A percentile compares a stretch with the other conserved stretches of the same genome.
phyloP scores from a whole-genome alignment of 2,113 vertebrate genomes.

The Colinus virginianus region DNA sequence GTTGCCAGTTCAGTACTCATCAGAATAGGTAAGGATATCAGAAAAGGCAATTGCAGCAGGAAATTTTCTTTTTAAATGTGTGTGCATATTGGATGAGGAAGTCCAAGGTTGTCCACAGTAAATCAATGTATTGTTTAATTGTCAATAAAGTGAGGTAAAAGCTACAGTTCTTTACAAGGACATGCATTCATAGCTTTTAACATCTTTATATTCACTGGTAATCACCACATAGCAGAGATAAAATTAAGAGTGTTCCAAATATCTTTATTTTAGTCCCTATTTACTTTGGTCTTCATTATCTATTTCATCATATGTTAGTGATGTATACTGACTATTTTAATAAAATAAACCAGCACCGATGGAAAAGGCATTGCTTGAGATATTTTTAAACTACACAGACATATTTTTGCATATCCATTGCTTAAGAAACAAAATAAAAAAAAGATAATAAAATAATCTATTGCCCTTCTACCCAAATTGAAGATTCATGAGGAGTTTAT shows the following conservation, averaged over 20 bases:
- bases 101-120: background rate
- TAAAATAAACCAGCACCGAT: background rate
- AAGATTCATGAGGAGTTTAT: background rate
- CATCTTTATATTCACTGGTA: background rate
- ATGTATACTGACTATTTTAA: background rate
- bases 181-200: background rate
- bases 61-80: background rate
- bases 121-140: background rate
- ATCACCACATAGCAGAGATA: background rate
- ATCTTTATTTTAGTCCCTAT: background rate
- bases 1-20: constrained; percentile 31
- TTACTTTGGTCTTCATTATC: background rate
- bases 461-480: background rate
- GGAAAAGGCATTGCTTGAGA: background rate
- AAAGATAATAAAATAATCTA: background rate
- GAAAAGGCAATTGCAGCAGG: constrained; percentile 1
- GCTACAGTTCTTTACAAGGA: background rate
- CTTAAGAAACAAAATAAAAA: background rate
- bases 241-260: background rate
- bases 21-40: background rate
- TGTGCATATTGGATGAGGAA: background rate
- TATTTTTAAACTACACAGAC: background rate
- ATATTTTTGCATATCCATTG: background rate
- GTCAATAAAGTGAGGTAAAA: background rate
- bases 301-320: background rate